These are phyloP conservation scores for Caranx melampygus DNA, from an alignment of 2,113 vertebrate species.

Conservation along the genomic window DNA sequence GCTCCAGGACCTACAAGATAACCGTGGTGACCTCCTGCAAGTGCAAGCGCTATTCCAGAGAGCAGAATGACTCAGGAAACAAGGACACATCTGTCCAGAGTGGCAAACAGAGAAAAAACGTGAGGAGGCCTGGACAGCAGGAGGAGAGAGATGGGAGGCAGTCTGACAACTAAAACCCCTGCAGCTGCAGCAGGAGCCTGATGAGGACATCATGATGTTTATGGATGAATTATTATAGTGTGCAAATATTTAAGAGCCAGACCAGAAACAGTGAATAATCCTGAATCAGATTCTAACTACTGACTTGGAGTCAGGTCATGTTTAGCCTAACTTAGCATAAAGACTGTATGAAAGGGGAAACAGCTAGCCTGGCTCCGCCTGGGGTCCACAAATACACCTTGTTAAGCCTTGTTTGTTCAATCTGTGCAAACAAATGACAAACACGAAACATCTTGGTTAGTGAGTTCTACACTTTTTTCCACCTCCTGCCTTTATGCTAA, in stretches of 20 bases:
- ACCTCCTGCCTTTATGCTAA: background rate
- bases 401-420: background rate
- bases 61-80: conserved; percentile 92
- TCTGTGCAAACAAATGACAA: background rate
- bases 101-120: conserved; percentile 83
- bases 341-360: background rate
- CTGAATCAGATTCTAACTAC: too few relatives aligned
- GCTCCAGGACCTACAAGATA: conserved; percentile 94
- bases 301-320: background rate
- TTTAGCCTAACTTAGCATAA: conserved; percentile 7
- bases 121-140: conserved; percentile 80
- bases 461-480: background rate
- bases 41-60: conserved; percentile 92
- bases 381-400: background rate
- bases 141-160: conserved; percentile 74
- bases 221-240: conserved; percentile 10
- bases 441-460: too few relatives aligned
- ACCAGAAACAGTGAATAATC: background rate
- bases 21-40: conserved; percentile 95
- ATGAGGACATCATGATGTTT: background rate
- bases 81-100: conserved; percentile 81
- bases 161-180: conserved; percentile 59
- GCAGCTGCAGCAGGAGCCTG: background rate
- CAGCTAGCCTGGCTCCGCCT: background rate
- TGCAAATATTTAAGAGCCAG: background rate